These are phyloP conservation scores for Orgyia antiqua DNA, from an alignment of 2,888 invertebrate genomes.

Conservation along the genomic window DNA sequence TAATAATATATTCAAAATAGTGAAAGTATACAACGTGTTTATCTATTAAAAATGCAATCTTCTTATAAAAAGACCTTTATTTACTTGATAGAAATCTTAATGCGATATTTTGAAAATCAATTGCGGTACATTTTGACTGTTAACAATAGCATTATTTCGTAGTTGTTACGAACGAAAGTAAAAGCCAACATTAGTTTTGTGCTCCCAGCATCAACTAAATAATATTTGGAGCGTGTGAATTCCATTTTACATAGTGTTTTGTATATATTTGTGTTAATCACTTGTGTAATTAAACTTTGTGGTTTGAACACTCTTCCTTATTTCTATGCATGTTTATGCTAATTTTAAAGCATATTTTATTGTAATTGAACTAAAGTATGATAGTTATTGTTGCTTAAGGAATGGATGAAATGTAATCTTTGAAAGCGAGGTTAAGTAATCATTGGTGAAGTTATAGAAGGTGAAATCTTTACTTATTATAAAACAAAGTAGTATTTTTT, in stretches of 20 bases:
- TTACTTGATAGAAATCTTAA: slow-evolving; percentile 16
- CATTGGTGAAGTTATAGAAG: too few relatives aligned
- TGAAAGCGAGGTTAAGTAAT: not conserved
- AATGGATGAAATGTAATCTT: not conserved
- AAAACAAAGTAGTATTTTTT: too few relatives aligned
- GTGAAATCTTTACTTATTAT: too few relatives aligned
- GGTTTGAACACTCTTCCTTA: not conserved
- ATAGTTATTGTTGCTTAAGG: not conserved
- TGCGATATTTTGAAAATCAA: slow-evolving; percentile 19
- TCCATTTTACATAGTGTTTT: slow-evolving; percentile 20
- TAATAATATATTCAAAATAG: not conserved
- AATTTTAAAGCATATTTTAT: not conserved
- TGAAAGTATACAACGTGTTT: not conserved
- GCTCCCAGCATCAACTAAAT: slow-evolving; percentile 18
- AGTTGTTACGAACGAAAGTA: slow-evolving; percentile 31
- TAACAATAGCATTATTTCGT: slow-evolving; percentile 14
- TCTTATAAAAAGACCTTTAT: slow-evolving; percentile 1
- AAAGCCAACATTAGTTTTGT: slow-evolving; percentile 36
- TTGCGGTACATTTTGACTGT: slow-evolving; percentile 13
- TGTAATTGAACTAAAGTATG: not conserved
- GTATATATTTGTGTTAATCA: slow-evolving; percentile 13
- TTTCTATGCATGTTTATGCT: not conserved
- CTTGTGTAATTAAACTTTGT: slow-evolving; percentile 20
- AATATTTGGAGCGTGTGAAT: slow-evolving; percentile 58
- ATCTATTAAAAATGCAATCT: not conserved